Conservation (phyloP, 2,797 vertebrate genomes). For the Thripadectes ignobilis region DNA sequence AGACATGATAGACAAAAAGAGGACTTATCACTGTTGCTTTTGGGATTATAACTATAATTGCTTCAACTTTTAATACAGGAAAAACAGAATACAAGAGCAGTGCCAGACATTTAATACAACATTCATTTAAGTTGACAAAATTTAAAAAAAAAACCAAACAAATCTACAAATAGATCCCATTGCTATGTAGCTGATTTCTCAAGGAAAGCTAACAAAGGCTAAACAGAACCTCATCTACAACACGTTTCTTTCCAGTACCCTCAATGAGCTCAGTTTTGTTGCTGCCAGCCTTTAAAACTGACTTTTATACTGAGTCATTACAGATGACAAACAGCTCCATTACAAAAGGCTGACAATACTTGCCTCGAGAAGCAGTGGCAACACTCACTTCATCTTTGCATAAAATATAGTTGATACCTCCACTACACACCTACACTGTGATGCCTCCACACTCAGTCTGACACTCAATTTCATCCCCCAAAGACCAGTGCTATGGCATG, state of each 20-base stretch:
- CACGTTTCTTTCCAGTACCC: not conserved
- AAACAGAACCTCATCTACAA: not conserved
- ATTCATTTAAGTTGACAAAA: not conserved
- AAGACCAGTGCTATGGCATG: not conserved
- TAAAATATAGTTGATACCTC: not conserved
- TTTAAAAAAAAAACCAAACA: not conserved
- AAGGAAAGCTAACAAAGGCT: not conserved
- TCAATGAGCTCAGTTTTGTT: not conserved
- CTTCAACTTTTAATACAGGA: not conserved
- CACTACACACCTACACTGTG: not conserved
- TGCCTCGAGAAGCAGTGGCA: not conserved
- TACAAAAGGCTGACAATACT: not conserved
- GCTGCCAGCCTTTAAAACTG: not conserved
- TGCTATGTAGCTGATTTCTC: not conserved
- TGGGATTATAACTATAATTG: conserved; percentile 16
- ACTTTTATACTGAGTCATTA: not conserved
- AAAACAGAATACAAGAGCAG: not conserved
- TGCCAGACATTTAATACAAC: not conserved
- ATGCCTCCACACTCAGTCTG: not conserved
- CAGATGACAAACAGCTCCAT: not conserved
- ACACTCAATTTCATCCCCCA: not conserved
- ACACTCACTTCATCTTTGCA: not conserved
- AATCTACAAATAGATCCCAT: not conserved
- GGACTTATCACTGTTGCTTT: conserved; percentile 16
- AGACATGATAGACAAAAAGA: conserved; percentile 41